A percentile compares a stretch with the other conserved stretches of the same genome.
These are phyloP conservation scores for Pyrocoelia pectoralis DNA, from an alignment of 2,888 invertebrate species.

Conservation along the genomic window DNA sequence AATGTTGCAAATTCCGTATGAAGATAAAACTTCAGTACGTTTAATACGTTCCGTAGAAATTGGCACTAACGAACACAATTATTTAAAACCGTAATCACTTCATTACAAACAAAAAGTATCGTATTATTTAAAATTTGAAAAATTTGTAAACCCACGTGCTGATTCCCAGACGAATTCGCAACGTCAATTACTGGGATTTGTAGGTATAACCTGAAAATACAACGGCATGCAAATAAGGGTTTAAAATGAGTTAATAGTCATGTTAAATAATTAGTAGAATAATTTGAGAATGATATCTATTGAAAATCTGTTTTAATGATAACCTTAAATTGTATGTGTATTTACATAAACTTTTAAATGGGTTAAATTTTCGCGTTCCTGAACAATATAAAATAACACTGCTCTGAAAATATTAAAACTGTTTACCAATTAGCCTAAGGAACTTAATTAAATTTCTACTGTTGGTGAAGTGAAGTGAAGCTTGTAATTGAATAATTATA, in stretches of 20 bases:
- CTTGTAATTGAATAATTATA: background rate
- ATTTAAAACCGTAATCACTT: background rate
- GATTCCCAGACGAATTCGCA: conserved; percentile 8
- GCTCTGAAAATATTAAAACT: background rate
- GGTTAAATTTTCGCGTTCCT: too few species aligned
- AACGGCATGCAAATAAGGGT: conserved; percentile 25
- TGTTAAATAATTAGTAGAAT: conserved; percentile 28
- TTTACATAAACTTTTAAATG: too few species aligned
- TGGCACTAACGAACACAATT: background rate
- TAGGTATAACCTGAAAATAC: conserved; percentile 20
- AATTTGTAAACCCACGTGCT: conserved; percentile 6
- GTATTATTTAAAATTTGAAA: background rate
- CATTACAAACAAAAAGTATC: background rate
- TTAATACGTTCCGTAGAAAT: too few species aligned
- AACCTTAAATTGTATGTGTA: conserved; percentile 8
- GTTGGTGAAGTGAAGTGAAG: background rate
- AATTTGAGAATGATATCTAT: conserved; percentile 19
- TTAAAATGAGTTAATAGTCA: conserved; percentile 8
- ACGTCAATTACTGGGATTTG: conserved; percentile 5
- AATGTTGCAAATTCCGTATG: too few species aligned
- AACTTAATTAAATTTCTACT: background rate
- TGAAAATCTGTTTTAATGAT: conserved; percentile 18
- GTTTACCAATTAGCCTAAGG: background rate
- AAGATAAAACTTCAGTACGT: too few species aligned
- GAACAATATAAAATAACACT: background rate